Evolutionary conservation across 92 coral and sea anemone species (phyloP).

Genomic region (Zoanthus sansibaricus): DNA sequence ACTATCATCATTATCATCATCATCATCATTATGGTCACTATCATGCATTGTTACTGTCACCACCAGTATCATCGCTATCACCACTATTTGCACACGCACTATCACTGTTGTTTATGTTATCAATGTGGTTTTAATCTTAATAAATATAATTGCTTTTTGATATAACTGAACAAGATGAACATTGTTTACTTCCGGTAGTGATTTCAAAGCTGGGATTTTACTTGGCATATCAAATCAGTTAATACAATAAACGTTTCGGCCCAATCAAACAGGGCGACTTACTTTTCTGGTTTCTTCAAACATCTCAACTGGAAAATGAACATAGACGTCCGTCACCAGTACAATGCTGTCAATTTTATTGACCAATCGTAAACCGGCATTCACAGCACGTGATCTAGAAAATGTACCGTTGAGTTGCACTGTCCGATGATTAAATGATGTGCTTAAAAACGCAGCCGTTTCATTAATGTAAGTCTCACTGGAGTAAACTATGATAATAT

Average conservation of each 20-base stretch:
- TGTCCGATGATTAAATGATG: slow-evolving; percentile 53
- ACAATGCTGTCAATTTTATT: slow-evolving; percentile 55
- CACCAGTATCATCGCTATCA: too few relatives aligned
- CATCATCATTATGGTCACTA: too few relatives aligned
- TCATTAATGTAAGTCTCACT: slow-evolving; percentile 44
- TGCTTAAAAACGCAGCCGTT: slow-evolving; percentile 10
- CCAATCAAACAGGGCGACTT: neutral
- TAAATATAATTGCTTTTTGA: neutral
- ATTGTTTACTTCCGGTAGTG: neutral
- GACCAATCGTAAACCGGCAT: slow-evolving; percentile 70
- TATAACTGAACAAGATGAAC: too few relatives aligned
- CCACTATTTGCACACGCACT: too few relatives aligned
- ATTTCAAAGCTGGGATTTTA: too few relatives aligned
- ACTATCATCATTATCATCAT: neutral
- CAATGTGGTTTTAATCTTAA: neutral
- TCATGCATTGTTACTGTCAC: too few relatives aligned
- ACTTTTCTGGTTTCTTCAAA: slow-evolving; percentile 84
- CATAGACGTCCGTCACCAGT: slow-evolving; percentile 69
- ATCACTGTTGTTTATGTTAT: neutral
- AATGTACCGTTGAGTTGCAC: slow-evolving; percentile 54
- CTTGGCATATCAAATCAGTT: neutral
- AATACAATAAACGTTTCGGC: too few relatives aligned
- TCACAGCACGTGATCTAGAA: slow-evolving; percentile 78
- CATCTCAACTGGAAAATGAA: slow-evolving; percentile 72
- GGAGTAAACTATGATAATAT: slow-evolving; percentile 66